Percentiles rank a stretch among this genome's conserved stretches.
phyloP scores from a whole-genome alignment of 2,888 invertebrate genomes.

The Zele albiditarsus region DNA sequence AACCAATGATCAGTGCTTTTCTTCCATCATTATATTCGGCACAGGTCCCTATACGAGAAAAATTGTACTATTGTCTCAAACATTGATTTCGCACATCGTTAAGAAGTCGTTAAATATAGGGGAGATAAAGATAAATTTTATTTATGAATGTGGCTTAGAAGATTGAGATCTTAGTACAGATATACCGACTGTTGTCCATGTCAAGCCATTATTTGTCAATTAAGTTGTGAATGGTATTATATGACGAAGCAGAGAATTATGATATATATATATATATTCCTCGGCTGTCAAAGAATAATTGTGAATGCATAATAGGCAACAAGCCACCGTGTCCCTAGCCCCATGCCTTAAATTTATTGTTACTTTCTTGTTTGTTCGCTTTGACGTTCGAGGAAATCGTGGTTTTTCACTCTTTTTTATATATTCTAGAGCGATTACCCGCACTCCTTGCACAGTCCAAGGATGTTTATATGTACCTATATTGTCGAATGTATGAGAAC shows the following conservation, averaged over 20 bases:
- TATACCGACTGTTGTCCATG: neutral
- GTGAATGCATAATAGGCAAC: constrained; percentile 3
- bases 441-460: constrained; percentile 54
- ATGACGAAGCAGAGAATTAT: neutral
- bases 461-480: constrained; percentile 60
- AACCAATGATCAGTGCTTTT: neutral
- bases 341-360: neutral
- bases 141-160: constrained; percentile 3
- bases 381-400: constrained; percentile 13
- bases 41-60: neutral
- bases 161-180: neutral
- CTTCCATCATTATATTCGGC: neutral
- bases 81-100: neutral
- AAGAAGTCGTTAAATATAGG: neutral
- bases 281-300: constrained; percentile 8
- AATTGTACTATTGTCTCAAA: neutral
- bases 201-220: neutral
- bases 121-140: neutral
- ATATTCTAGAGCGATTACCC: constrained; percentile 48
- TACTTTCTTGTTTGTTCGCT: neutral
- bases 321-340: neutral
- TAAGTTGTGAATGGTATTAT: constrained; percentile 1
- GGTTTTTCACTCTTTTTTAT: constrained; percentile 47
- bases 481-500: constrained; percentile 55
- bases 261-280: neutral